Evolutionary conservation across 1,140 invertebrate genomes (phyloP).

Genomic region (Euura lappo): DNA sequence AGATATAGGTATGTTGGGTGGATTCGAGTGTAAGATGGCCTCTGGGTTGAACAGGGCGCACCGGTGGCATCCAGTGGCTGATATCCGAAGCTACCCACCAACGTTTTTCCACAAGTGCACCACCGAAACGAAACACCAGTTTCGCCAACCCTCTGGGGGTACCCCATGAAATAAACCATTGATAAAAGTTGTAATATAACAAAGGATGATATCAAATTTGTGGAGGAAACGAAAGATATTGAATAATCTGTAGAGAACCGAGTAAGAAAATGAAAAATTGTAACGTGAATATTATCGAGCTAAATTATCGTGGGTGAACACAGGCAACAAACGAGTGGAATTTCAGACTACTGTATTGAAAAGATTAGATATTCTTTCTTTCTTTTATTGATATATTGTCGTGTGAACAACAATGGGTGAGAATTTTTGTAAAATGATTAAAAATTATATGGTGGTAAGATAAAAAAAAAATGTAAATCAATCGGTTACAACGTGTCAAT

Average conservation of each 20-base stretch:
- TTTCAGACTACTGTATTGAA: too few relatives aligned
- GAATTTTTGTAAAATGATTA: background rate
- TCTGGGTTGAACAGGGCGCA: conserved; percentile 26
- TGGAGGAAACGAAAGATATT: too few relatives aligned
- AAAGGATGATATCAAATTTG: too few relatives aligned
- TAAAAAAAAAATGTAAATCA: background rate
- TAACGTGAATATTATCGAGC: too few relatives aligned
- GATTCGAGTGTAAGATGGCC: conserved; percentile 18
- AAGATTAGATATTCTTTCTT: background rate
- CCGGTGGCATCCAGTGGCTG: conserved; percentile 35
- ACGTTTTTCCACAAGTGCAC: conserved; percentile 50
- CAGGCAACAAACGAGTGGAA: too few relatives aligned
- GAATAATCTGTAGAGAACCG: too few relatives aligned
- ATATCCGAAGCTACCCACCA: conserved; percentile 30
- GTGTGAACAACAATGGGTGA: background rate
- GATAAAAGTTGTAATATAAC: too few relatives aligned
- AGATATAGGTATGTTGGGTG: too few relatives aligned
- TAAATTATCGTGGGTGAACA: too few relatives aligned
- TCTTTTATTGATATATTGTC: background rate
- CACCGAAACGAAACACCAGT: conserved; percentile 50
- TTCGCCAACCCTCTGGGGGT: conserved; percentile 28
- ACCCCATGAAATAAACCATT: too few relatives aligned
- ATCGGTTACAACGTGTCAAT: background rate
- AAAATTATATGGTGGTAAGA: background rate
- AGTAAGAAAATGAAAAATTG: too few relatives aligned